Base-by-base conservation (phyloP, 2,797 vertebrate species). In the Gymnocypris eckloni region DNA sequence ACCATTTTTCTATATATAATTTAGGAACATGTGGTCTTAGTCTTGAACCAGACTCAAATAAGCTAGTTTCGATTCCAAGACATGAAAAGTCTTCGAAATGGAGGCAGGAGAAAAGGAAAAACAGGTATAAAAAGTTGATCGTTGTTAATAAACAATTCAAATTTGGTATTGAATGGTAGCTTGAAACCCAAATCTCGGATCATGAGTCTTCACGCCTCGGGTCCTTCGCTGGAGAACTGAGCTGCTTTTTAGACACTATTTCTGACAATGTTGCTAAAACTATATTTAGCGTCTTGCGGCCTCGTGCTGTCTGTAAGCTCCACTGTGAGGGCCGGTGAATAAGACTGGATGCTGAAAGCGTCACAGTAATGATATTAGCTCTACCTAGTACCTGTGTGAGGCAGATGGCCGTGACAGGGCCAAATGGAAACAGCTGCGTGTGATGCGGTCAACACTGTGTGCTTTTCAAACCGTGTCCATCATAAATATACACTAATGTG, bases 221-320 rank as follows among this genome's bases (percentile, higher is more conserved):
- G 80, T 67, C 50, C 45, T 75, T 73, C 18, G 20, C 70, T 50
- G 22, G 25, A 56, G 50, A 73, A 48, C 73, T 87, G 71, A 86
- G 81, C 83, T 54, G 56, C 70, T 86, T 84, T 66, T 71, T 69
- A 79, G 67, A 39, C 28, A 1, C 70, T 87, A 87, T 88, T 87
- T 88, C 83, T 76, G 80, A 77, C n/a, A n/a, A 37, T 88, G 79
- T 83, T 52, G 80, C 89, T 83, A 22, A 67, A 33, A 15, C 81
- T 86, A 86, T 86, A 45, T 87, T 87, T 88, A 87, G 86, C 22
- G 0, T 8, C 61, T 76, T 81, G 9, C 67, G 67, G 72, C 64
- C 79, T 70, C 20, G 7, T 10, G 28, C 75, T 43, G 45, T 45
- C 50, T 45, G 76, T 33, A 70, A 54, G 61, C 48, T 71, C 41